Conservation (phyloP, 2,113 vertebrate genomes). For the Ageneiosus marmoratus region DNA sequence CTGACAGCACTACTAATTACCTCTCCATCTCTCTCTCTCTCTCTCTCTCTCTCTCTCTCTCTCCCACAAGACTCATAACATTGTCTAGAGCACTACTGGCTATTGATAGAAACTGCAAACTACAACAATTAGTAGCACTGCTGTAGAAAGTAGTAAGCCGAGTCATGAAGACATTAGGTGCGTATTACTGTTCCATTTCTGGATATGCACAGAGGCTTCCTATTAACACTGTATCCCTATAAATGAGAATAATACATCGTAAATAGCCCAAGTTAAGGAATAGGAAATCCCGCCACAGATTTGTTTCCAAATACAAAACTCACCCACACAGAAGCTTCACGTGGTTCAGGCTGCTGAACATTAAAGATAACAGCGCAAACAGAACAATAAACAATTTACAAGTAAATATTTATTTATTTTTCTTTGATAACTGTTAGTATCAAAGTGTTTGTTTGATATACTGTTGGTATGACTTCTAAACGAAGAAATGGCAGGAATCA, state of each 20-base stretch:
- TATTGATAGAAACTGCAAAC: background rate
- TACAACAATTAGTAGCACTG: constrained; percentile 3
- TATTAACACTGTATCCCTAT: background rate
- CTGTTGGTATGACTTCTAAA: background rate
- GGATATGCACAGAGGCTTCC: background rate
- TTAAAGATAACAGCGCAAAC: constrained; percentile 12
- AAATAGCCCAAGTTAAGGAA: constrained; percentile 23
- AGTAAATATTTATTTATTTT: background rate
- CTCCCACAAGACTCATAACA: constrained; percentile 1
- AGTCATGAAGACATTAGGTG: constrained; percentile 2
- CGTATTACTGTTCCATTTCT: background rate
- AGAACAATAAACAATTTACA: constrained; percentile 6
- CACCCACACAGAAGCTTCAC: background rate
- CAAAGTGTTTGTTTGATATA: too few species aligned
- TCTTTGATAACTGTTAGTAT: too few species aligned
- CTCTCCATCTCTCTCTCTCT: background rate
- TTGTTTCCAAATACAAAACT: constrained; percentile 2
- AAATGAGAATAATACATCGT: constrained; percentile 33
- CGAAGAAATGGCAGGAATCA: background rate
- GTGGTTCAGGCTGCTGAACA: background rate
- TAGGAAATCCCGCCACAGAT: background rate
- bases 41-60: background rate
- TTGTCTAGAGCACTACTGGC: background rate
- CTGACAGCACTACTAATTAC: background rate
- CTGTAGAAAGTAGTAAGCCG: background rate